phyloP scores from a whole-genome alignment of 2,797 vertebrate genomes.

The Thripadectes ignobilis region DNA sequence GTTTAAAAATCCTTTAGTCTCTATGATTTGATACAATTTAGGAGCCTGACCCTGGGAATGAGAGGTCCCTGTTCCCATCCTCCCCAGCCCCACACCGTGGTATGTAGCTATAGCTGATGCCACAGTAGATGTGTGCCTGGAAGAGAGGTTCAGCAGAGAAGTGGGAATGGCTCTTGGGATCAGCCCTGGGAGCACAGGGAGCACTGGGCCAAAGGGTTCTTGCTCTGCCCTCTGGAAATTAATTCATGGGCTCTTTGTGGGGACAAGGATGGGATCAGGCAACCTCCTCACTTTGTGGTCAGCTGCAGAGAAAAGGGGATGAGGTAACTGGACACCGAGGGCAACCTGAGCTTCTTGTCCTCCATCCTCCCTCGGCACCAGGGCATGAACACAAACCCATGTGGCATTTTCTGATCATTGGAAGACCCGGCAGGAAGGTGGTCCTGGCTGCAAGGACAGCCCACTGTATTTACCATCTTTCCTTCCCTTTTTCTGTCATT shows the following conservation, averaged over 20 bases:
- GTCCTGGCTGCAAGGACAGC: not conserved
- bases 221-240: not conserved
- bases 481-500: not conserved
- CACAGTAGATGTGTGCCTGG: fast-evolving
- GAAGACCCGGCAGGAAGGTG: not conserved
- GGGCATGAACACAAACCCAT: not conserved
- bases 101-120: too few species aligned
- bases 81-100: not conserved
- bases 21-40: not conserved
- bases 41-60: not conserved
- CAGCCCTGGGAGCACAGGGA: not conserved
- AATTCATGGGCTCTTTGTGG: not conserved
- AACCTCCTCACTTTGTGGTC: not conserved
- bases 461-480: not conserved
- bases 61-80: fast-evolving
- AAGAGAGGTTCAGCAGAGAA: not conserved
- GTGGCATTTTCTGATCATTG: not conserved
- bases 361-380: not conserved
- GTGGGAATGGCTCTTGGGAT: not conserved
- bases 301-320: fast-evolving
- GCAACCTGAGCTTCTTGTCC: not conserved
- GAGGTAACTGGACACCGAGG: fast-evolving
- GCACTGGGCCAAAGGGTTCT: not conserved
- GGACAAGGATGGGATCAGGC: not conserved
- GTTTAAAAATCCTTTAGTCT: not conserved